These are phyloP conservation scores for Branchinecta lynchi DNA, from an alignment of 1,140 invertebrate genomes.

Conservation along the genomic window DNA sequence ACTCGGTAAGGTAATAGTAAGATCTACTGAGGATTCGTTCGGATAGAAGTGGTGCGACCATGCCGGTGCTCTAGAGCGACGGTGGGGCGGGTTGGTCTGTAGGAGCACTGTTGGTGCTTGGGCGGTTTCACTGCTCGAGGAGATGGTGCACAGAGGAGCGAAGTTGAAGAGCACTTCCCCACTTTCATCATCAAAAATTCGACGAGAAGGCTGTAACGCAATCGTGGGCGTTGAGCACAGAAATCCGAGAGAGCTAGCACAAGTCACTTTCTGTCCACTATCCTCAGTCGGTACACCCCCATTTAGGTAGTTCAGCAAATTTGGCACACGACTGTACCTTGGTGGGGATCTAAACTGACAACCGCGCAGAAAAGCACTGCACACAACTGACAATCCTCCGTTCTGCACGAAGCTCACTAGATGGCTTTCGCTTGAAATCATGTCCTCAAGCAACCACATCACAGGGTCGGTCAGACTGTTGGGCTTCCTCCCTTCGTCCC, in stretches of 20 bases:
- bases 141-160: conserved; percentile 64
- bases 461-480: background rate
- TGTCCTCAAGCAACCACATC: background rate
- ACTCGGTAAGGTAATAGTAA: conserved; percentile 69
- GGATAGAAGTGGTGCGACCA: conserved; percentile 88
- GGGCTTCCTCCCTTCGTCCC: background rate
- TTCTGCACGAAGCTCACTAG: background rate
- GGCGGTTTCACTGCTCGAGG: conserved; percentile 63
- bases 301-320: background rate
- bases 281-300: background rate
- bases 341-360: background rate
- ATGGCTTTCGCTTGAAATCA: background rate
- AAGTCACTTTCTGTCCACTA: background rate
- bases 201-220: background rate
- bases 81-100: conserved; percentile 50
- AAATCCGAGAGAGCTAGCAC: background rate
- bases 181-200: conserved; percentile 23
- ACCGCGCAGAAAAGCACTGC: background rate
- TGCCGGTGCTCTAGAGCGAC: conserved; percentile 63
- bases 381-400: background rate
- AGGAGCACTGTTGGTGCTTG: conserved; percentile 74
- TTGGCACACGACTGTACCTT: background rate
- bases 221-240: background rate
- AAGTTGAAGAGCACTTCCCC: conserved; percentile 63
- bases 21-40: conserved; percentile 69